Evolutionary conservation across 2,888 invertebrate genomes (phyloP), one percentile per base, ranked within the genome.

Genomic region (Stegophylla sp.): DNA sequence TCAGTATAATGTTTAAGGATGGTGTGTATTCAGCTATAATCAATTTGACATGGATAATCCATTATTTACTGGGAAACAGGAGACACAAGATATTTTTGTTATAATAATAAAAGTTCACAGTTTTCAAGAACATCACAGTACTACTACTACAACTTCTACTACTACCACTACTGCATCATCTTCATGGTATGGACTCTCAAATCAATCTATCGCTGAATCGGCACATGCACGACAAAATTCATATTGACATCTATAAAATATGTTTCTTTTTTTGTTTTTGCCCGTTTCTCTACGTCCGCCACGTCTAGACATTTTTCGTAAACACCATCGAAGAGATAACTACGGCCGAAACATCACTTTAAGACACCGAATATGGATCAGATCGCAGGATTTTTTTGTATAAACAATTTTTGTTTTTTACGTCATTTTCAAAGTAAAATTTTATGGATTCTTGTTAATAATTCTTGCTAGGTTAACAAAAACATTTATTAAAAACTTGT

Each of bases 161-260:
- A 61, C 48, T 48, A 28, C 74, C 43, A 45, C 64, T 41, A 53
- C 75, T 12, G 64, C 75, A 64, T 75, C 64, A 34, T 75, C 71
- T 71, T 79, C 79, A 79, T 79, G 79, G 79, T 79, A 79, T 79
- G 79, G 79, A 79, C 23, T 61, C 69, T 79, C 79, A 79, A 79
- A 69, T 79, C 79, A 79, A 79, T 79, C 79, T 79, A 71, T 79
- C 79, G 79, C 51, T 79, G 79, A 79, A 79, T 79, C 79, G 79
- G 79, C 79, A 79, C 79, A 79, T 79, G 59, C 79, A 79, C 79
- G 53, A 79, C 71, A 69, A 79, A 79, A 79, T 76, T 79, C 79
- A 79, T 79, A 59, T 79, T 79, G 79, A 69, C 79, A 79, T 71
- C 69, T 61, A 79, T 79, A 79, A 79, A 79, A 79, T 79, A 48